Evolutionary conservation across 2,797 vertebrate genomes (phyloP).

Genomic region (Poecilia wingei): DNA sequence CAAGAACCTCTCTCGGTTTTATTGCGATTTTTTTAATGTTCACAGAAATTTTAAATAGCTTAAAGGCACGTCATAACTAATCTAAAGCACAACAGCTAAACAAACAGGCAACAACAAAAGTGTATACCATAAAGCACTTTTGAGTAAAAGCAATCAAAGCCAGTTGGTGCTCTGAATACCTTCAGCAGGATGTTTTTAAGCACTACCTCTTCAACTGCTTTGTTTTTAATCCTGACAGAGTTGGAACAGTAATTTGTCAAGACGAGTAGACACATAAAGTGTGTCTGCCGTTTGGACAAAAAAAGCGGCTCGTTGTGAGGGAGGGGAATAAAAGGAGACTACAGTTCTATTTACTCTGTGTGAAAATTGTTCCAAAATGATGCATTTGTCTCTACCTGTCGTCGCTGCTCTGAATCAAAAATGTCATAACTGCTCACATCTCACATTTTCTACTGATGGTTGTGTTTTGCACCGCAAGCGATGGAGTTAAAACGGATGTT

Average conservation of each 20-base stretch:
- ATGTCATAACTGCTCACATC: slow-evolving; percentile 46
- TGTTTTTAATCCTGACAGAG: slow-evolving; percentile 41
- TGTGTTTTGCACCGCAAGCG: slow-evolving; percentile 45
- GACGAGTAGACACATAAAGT: slow-evolving; percentile 12
- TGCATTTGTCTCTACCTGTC: slow-evolving; percentile 48
- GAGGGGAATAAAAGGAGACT: slow-evolving; percentile 16
- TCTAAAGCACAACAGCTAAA: slow-evolving; percentile 49
- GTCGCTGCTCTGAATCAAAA: slow-evolving; percentile 27
- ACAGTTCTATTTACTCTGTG: slow-evolving; percentile 42
- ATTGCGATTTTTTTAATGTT: slow-evolving; percentile 18
- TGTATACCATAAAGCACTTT: slow-evolving; percentile 36
- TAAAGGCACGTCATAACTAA: slow-evolving; percentile 56
- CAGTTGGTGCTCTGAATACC: slow-evolving; percentile 46
- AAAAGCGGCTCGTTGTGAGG: slow-evolving; percentile 13
- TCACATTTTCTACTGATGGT: slow-evolving; percentile 31
- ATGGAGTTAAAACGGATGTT: slow-evolving; percentile 34
- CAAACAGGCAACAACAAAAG: slow-evolving; percentile 54
- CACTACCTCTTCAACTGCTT: slow-evolving; percentile 33
- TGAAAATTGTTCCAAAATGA: slow-evolving; percentile 47
- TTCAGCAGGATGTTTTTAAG: slow-evolving; percentile 30
- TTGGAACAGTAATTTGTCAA: slow-evolving; percentile 51
- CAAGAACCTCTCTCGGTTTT: slow-evolving; percentile 54
- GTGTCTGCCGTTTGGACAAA: slow-evolving; percentile 47
- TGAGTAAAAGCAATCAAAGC: slow-evolving; percentile 51
- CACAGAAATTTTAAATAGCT: slow-evolving; percentile 45